These are phyloP conservation scores for Zaprionus inermis DNA, from an alignment of 1,140 invertebrate species.

Conservation along the genomic window DNA sequence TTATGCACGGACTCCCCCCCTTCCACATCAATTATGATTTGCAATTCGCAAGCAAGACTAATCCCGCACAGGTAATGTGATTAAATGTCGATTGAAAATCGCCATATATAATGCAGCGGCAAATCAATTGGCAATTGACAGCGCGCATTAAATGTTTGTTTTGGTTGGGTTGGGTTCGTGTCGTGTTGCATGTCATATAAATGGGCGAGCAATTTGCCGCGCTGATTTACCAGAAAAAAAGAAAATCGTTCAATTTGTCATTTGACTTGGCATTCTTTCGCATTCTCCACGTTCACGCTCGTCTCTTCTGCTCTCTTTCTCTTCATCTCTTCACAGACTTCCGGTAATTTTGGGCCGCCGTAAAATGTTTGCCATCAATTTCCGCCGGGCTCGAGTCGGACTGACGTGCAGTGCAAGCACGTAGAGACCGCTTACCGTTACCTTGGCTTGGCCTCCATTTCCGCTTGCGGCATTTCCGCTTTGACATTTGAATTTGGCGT, in stretches of 20 bases:
- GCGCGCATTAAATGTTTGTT: background rate
- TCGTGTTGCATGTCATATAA: background rate
- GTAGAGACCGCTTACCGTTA: slow-evolving; percentile 1
- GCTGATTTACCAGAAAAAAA: background rate
- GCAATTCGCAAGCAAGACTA: background rate
- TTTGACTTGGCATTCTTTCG: slow-evolving; percentile 13
- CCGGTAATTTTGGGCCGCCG: slow-evolving; percentile 63
- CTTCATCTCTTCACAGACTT: slow-evolving; percentile 55
- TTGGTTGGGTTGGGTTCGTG: background rate
- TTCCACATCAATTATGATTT: slow-evolving; percentile 55
- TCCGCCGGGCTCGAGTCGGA: slow-evolving; percentile 53
- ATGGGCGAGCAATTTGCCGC: background rate
- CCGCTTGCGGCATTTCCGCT: slow-evolving; percentile 53
- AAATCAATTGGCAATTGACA: slow-evolving; percentile 4
- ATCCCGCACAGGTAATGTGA: background rate
- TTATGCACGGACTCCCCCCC: slow-evolving; percentile 19
- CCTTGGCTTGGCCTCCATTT: slow-evolving; percentile 14
- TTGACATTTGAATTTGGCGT: slow-evolving; percentile 34
- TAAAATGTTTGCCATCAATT: slow-evolving; percentile 81
- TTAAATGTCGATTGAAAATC: slow-evolving; percentile 1
- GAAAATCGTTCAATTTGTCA: background rate
- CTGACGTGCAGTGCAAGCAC: slow-evolving; percentile 14
- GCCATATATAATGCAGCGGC: background rate
- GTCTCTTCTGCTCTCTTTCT: background rate
- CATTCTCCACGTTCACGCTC: background rate